phyloP scores from a whole-genome alignment of 2,888 invertebrate genomes.

The Harpalus rufipes region DNA sequence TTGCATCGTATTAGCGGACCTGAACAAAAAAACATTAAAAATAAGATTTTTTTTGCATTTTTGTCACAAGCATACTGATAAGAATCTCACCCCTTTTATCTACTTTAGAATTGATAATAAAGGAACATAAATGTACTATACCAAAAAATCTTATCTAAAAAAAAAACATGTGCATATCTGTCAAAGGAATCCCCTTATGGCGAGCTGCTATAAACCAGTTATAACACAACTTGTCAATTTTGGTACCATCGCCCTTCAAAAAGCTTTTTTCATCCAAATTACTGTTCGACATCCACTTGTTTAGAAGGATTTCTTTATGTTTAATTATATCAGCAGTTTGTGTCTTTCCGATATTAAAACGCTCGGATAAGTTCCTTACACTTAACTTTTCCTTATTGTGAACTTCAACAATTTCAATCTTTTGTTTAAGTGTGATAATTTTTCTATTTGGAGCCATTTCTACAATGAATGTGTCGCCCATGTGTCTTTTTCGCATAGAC shows the following conservation, averaged over 20 bases:
- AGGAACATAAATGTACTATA: not conserved
- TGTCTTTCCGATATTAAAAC: constrained; percentile 59
- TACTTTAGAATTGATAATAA: not conserved
- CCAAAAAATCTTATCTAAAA: not conserved
- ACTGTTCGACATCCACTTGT: constrained; percentile 60
- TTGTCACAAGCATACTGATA: not conserved
- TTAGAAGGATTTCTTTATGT: constrained; percentile 31
- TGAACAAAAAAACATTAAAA: not conserved
- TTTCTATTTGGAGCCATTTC: constrained; percentile 61
- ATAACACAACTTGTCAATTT: constrained; percentile 55
- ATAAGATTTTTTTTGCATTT: not conserved
- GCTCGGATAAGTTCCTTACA: constrained; percentile 34
- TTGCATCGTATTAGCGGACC: not conserved
- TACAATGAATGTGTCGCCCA: constrained; percentile 47
- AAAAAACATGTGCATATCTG: constrained; percentile 37
- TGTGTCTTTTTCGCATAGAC: constrained; percentile 55
- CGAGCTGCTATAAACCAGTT: constrained; percentile 61
- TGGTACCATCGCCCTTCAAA: constrained; percentile 50
- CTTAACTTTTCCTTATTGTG: constrained; percentile 62
- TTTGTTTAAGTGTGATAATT: constrained; percentile 57
- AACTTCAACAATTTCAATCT: constrained; percentile 62
- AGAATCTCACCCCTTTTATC: not conserved
- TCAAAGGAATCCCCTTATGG: constrained; percentile 58
- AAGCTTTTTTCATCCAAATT: constrained; percentile 62
- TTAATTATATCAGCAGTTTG: constrained; percentile 61